Evolutionary conservation across 2,113 vertebrate genomes (phyloP).

Genomic region (Epinephelus moara): DNA sequence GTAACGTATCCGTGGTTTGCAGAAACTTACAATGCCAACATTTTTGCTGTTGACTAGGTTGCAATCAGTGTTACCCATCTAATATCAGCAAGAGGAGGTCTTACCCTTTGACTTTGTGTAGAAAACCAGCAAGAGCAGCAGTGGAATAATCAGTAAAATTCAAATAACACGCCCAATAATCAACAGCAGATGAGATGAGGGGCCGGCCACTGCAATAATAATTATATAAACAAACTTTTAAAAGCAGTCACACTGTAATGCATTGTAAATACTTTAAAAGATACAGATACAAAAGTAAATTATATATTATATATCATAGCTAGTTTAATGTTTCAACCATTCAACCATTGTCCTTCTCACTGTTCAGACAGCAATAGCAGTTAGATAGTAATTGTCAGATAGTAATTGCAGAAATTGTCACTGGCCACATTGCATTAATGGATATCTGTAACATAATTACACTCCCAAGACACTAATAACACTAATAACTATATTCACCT

Average conservation of each 20-base stretch:
- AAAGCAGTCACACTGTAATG: no score
- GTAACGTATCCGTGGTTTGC: no score
- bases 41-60: no score
- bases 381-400: no score
- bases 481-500: not conserved
- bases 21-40: no score
- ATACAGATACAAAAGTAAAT: no score
- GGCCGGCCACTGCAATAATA: not conserved
- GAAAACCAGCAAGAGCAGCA: constrained; percentile 11
- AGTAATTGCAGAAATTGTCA: not conserved
- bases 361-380: no score
- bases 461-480: not conserved
- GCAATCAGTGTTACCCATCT: not conserved
- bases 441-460: not conserved
- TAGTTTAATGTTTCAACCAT: no score
- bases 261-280: no score
- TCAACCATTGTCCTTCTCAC: no score
- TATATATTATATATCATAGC: no score
- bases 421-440: not conserved
- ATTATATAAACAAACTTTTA: not conserved
- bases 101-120: constrained; percentile 49
- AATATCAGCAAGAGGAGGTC: not conserved
- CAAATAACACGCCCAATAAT: not conserved
- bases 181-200: not conserved
- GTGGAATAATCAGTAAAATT: not conserved